Evolutionary conservation across 2,888 invertebrate species (phyloP).

Genomic region (Axea sp.): DNA sequence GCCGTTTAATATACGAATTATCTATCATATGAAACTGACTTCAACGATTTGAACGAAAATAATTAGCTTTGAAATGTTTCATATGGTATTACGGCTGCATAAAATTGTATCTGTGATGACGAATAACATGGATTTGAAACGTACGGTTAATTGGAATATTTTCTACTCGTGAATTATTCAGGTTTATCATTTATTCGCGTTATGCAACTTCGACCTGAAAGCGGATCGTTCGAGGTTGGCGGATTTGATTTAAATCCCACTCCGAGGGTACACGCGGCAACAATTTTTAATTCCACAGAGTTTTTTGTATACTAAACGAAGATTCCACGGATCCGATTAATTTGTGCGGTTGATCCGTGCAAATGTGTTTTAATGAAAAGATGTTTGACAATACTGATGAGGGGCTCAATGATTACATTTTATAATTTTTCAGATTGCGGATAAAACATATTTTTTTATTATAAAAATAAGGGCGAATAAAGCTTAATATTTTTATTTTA

Average conservation of each 20-base stretch:
- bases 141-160: slow-evolving; percentile 47
- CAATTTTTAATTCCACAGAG: slow-evolving; percentile 33
- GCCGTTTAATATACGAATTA: slow-evolving; percentile 21
- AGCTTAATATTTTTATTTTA: slow-evolving; percentile 16
- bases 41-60: slow-evolving; percentile 32
- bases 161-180: slow-evolving; percentile 49
- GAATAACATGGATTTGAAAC: slow-evolving; percentile 39
- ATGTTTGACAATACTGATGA: background rate
- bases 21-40: slow-evolving; percentile 13
- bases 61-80: slow-evolving; percentile 47
- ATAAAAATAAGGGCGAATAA: too few species aligned
- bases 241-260: slow-evolving; percentile 46
- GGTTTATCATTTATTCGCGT: slow-evolving; percentile 53
- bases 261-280: slow-evolving; percentile 7
- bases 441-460: slow-evolving; percentile 2
- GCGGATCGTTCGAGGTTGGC: slow-evolving; percentile 45
- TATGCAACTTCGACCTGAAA: slow-evolving; percentile 55
- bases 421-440: background rate
- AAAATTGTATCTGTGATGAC: slow-evolving; percentile 9
- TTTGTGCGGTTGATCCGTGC: background rate
- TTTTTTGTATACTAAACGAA: slow-evolving; percentile 37
- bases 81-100: background rate
- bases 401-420: slow-evolving; percentile 16
- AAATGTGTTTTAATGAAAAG: slow-evolving; percentile 17
- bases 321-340: slow-evolving; percentile 37